A percentile compares a stretch with the other conserved stretches of the same genome.
phyloP scores from a whole-genome alignment of 2,113 vertebrate species.

The Hippopotamus amphibius region DNA sequence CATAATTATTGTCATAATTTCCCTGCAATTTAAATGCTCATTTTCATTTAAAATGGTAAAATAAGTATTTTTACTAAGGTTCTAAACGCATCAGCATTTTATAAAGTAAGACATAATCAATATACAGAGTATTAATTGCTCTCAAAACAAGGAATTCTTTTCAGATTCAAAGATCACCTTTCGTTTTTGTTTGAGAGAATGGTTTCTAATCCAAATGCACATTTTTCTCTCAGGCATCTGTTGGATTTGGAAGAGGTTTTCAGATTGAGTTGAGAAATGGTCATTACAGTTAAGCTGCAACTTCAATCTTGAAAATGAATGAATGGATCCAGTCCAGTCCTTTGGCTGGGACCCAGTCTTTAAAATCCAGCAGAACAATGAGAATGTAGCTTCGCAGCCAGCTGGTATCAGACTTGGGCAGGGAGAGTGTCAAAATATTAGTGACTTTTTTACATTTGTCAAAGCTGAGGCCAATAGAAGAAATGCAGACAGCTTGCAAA shows the following conservation, averaged over 20 bases:
- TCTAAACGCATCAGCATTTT: constrained; percentile 13
- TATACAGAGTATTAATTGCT: constrained; percentile 63
- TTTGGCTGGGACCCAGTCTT: constrained; percentile 97
- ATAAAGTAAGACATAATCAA: constrained; percentile 59
- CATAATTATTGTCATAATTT: constrained; percentile 18
- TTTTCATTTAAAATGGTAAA: constrained; percentile 46
- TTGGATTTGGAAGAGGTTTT: constrained; percentile 86
- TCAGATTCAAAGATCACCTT: constrained; percentile 77
- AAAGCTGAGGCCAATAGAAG: constrained; percentile 90
- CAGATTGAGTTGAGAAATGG: constrained; percentile 88
- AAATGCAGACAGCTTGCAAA: constrained; percentile 91
- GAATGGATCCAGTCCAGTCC: constrained; percentile 94
- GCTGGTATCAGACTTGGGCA: constrained; percentile 95
- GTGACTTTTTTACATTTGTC: constrained; percentile 93
- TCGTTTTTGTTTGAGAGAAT: constrained; percentile 74
- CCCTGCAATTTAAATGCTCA: constrained; percentile 60
- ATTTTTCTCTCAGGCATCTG: constrained; percentile 85
- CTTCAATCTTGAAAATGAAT: constrained; percentile 91
- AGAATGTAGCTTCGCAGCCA: constrained; percentile 95
- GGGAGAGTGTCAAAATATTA: constrained; percentile 93
- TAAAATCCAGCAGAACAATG: constrained; percentile 95
- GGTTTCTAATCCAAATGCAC: constrained; percentile 79
- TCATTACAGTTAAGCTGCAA: constrained; percentile 89
- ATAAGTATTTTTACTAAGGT: constrained; percentile 35
- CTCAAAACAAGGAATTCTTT: constrained; percentile 54